phyloP scores from a whole-genome alignment of 2,113 vertebrate species.

The Cisticola juncidis region DNA sequence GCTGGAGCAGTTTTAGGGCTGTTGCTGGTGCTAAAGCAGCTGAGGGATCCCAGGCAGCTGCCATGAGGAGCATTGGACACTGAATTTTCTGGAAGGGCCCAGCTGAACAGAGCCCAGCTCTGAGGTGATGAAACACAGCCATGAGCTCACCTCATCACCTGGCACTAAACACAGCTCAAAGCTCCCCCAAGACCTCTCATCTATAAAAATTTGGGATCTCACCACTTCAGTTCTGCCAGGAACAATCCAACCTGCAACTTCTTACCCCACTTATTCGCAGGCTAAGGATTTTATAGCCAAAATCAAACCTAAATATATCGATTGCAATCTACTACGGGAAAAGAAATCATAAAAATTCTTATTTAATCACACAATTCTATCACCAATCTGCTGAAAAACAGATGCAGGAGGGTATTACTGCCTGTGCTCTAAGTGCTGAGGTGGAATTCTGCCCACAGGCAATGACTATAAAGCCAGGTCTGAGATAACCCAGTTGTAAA shows the following conservation, averaged over 20 bases:
- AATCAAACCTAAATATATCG: neutral
- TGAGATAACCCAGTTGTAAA: slow-evolving; percentile 1
- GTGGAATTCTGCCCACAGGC: neutral
- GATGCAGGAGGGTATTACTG: neutral
- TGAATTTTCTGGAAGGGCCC: neutral
- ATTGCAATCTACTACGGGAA: neutral
- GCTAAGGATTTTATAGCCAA: neutral
- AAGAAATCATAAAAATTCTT: neutral
- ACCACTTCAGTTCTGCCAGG: neutral
- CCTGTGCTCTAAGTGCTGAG: neutral
- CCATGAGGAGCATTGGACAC: fast-evolving
- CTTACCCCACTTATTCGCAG: neutral
- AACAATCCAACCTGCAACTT: neutral
- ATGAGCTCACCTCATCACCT: neutral
- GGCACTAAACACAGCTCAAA: neutral
- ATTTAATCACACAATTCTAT: neutral
- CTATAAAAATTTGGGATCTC: neutral
- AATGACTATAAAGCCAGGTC: neutral
- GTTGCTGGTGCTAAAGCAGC: neutral
- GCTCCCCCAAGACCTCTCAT: neutral
- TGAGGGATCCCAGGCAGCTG: neutral
- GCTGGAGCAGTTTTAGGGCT: neutral
- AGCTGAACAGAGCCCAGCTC: neutral
- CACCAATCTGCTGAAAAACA: neutral
- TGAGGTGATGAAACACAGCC: neutral